Base-by-base conservation (phyloP, 2,113 vertebrate species). In the Gambusia affinis region DNA sequence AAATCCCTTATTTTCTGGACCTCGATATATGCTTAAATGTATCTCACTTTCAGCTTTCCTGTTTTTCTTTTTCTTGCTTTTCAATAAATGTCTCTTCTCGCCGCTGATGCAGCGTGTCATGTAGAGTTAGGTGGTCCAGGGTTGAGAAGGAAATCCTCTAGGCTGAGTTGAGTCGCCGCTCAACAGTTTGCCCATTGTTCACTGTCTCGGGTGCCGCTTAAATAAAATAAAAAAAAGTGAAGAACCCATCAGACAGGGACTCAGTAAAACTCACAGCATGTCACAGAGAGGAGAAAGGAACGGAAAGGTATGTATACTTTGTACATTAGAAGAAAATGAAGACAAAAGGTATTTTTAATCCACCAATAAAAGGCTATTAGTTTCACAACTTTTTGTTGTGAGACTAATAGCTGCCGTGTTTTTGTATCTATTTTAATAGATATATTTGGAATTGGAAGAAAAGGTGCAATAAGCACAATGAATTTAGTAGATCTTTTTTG, bases 121-220 rank as follows among this genome's bases (percentile, higher is more conserved):
- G 42, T 70, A 78, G 75, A 72, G 90, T 92, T 89, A 91, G 81
- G 88, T 87, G 64, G 75, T 85, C 80, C 72, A 39, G 80, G 60
- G 64, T 57, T 91, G 92, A 93, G 75, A 81, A 93, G 91, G 93
- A 94, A 92, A 92, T 93, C 91, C 91, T 91, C 47, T 82, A 73
- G 88, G 88, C 89, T 29, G 82, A 75, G 75, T 80, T 39, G 80
- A 87, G 85, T 84, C 74, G 74, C 77, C 76, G 85, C 88, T 87
- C 85, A 90, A 94, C 93, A 92, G 91, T 92, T 92, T 88, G 76
- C 57, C 84, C 87, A 94, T 92, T 93, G 90, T 92, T 92, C 92
- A 88, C 84, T 67, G 35, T 85, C 84, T 91, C 81, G 64, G 28
- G 37, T 35, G 78, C 81, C 81, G 73, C 76, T 81, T 35, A 35